Conservation (phyloP, 1,140 invertebrate species). For the Musca vetustissima region DNA sequence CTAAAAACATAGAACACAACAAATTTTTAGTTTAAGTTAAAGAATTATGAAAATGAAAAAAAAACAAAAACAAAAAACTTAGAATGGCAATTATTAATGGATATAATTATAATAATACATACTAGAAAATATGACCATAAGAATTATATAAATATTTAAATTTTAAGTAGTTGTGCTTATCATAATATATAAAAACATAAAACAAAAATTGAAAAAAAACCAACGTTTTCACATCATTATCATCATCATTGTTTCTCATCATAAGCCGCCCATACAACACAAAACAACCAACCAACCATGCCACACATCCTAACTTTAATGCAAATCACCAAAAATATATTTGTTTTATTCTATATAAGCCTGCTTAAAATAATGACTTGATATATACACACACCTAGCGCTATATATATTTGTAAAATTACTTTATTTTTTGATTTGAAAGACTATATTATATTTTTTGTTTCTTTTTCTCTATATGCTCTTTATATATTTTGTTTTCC, state of each 20-base stretch:
- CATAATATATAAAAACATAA: neutral
- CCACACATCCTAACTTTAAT: constrained; percentile 10
- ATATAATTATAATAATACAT: no score
- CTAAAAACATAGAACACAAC: neutral
- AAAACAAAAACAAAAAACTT: no score
- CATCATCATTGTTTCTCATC: neutral
- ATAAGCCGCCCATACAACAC: no score
- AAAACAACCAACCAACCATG: neutral
- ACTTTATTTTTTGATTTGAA: neutral
- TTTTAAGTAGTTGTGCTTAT: no score
- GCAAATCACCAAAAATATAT: constrained; percentile 23
- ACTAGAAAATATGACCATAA: no score
- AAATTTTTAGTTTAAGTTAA: neutral
- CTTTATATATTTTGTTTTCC: neutral
- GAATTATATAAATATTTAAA: no score
- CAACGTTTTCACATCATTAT: neutral
- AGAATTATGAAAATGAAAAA: no score
- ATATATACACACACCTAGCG: neutral
- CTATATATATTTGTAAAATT: constrained; percentile 8
- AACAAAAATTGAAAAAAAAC: neutral
- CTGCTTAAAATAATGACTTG: neutral
- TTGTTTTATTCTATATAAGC: constrained; percentile 8
- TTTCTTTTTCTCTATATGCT: neutral
- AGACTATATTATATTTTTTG: no score
- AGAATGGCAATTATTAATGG: no score